Conservation (phyloP, 2,888 invertebrate genomes). For the Ichneumon xanthorius region DNA sequence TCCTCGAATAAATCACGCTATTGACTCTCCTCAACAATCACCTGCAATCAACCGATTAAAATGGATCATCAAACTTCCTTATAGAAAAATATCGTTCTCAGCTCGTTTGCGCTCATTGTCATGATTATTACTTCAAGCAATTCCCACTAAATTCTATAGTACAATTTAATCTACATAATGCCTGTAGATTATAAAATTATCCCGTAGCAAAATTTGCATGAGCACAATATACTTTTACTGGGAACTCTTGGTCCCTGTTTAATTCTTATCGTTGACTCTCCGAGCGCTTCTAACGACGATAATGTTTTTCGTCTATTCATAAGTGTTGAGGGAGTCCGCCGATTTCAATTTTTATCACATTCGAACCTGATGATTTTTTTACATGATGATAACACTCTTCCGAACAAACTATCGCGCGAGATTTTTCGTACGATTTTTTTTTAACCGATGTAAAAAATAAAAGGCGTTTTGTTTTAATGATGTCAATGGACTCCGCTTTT, state of each 20-base stretch:
- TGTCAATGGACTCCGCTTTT: background rate
- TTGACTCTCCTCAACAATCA: background rate
- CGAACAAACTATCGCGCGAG: background rate
- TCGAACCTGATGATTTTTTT: background rate
- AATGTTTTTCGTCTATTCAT: constrained; percentile 31
- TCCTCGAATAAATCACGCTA: background rate
- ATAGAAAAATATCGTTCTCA: constrained; percentile 30
- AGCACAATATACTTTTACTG: constrained; percentile 22
- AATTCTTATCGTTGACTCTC: constrained; percentile 45
- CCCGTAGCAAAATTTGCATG: constrained; percentile 49
- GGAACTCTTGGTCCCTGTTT: constrained; percentile 22
- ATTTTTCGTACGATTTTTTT: background rate
- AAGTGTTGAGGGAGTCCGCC: background rate
- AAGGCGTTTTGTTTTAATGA: background rate
- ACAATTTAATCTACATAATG: constrained; percentile 55
- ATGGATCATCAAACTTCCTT: constrained; percentile 3
- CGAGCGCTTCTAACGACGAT: constrained; percentile 27
- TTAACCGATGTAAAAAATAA: background rate
- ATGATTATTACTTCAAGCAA: constrained; percentile 30
- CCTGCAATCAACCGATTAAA: constrained; percentile 4
- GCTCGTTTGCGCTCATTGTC: constrained; percentile 23
- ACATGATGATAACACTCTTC: background rate
- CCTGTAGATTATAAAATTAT: constrained; percentile 41
- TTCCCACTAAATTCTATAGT: constrained; percentile 35
- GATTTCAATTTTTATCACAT: background rate